phyloP scores from a whole-genome alignment of 2,888 invertebrate species.

The Zele albiditarsus region DNA sequence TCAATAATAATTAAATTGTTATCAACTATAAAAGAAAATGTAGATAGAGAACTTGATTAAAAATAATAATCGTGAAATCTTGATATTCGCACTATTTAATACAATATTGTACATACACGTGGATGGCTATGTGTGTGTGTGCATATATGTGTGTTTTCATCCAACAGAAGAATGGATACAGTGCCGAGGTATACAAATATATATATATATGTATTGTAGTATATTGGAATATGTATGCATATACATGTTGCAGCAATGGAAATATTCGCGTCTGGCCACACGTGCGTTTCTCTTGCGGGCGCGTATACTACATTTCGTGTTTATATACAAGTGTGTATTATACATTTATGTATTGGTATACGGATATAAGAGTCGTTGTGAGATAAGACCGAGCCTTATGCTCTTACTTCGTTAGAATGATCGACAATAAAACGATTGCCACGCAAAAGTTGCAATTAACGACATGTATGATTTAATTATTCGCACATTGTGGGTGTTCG shows the following conservation, averaged over 20 bases:
- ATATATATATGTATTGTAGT: background rate
- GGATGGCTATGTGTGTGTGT: background rate
- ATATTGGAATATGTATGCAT: background rate
- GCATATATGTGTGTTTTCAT: background rate
- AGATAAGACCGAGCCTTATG: slow-evolving; percentile 4
- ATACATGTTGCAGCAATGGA: background rate
- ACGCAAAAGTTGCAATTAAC: slow-evolving; percentile 13
- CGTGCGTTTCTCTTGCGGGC: background rate
- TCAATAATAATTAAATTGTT: background rate
- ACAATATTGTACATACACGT: slow-evolving; percentile 2
- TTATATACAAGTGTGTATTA: background rate
- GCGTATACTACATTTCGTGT: background rate
- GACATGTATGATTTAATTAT: slow-evolving; percentile 13
- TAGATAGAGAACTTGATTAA: background rate
- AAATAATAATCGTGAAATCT: background rate
- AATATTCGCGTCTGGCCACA: background rate
- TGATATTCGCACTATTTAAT: slow-evolving; percentile 7
- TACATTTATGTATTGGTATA: background rate
- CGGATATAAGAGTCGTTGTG: background rate
- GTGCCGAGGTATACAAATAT: slow-evolving; percentile 47
- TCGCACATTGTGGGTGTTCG: background rate
- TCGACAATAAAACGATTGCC: slow-evolving; percentile 12
- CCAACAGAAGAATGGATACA: slow-evolving; percentile 48
- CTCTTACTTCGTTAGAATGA: slow-evolving; percentile 9
- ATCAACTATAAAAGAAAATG: background rate